phyloP scores from a whole-genome alignment of 2,797 vertebrate species.

The Bradypodion ventrale region DNA sequence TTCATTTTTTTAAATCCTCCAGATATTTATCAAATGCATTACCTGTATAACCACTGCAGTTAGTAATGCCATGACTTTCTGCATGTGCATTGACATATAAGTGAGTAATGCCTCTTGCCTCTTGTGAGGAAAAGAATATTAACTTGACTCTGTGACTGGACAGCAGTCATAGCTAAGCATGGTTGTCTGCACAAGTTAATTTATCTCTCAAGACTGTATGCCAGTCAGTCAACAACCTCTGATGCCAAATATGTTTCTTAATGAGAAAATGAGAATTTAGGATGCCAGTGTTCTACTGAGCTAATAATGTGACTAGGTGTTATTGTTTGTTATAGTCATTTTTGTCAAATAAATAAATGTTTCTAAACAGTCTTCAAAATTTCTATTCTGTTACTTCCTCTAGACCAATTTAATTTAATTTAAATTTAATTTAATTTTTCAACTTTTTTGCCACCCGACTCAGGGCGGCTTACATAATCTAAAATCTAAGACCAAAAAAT shows the following conservation, averaged over 20 bases:
- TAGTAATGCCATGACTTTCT: neutral
- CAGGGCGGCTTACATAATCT: no score
- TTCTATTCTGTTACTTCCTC: neutral
- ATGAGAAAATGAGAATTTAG: constrained; percentile 36
- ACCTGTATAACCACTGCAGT: neutral
- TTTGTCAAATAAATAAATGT: neutral
- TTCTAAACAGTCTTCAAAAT: neutral
- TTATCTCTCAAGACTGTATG: constrained; percentile 18
- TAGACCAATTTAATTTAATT: no score
- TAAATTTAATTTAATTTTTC: no score
- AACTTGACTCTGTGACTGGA: constrained; percentile 19
- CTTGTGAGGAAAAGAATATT: neutral
- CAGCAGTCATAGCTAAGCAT: neutral
- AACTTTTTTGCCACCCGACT: no score
- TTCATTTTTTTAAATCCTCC: neutral
- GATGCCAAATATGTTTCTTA: constrained; percentile 28
- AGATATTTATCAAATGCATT: neutral
- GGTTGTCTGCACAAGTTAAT: constrained; percentile 23
- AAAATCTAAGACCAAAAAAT: constrained; percentile 4
- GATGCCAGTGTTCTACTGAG: constrained; percentile 13
- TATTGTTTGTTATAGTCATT: neutral
- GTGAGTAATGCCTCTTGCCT: neutral
- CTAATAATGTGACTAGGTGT: constrained; percentile 29
- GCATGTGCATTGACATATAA: neutral
- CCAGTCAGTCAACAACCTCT: neutral